A percentile compares a stretch with the other conserved stretches of the same genome.
phyloP scores from a whole-genome alignment of 2,113 vertebrate genomes.

The Pangasianodon gigas region DNA sequence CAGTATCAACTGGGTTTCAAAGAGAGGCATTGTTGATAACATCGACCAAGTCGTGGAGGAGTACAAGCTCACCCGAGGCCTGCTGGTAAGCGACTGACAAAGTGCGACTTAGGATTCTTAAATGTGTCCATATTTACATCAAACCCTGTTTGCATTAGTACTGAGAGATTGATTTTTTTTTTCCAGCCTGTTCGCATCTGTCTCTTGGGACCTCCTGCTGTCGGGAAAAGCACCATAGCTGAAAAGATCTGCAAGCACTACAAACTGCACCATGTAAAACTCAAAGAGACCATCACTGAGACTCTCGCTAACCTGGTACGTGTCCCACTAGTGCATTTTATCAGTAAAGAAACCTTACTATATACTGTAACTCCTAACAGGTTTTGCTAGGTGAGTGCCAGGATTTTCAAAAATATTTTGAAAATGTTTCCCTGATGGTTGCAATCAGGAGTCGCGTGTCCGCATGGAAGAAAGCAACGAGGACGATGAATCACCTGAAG shows the following conservation, averaged over 20 bases:
- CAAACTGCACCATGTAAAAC: conserved; percentile 81
- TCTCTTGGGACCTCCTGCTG: conserved; percentile 86
- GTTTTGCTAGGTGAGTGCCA: background rate
- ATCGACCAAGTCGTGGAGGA: conserved; percentile 78
- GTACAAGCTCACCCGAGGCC: conserved; percentile 78
- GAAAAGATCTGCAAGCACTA: conserved; percentile 80
- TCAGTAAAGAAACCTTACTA: background rate
- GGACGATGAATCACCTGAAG: conserved; percentile 64
- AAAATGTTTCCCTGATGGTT: background rate
- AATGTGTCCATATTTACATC: background rate
- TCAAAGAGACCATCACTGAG: conserved; percentile 78
- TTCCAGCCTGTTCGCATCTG: conserved; percentile 84
- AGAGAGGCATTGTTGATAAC: conserved; percentile 83
- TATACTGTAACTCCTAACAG: background rate
- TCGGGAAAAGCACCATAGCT: conserved; percentile 83
- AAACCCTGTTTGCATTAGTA: background rate
- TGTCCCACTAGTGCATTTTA: conserved; percentile 2
- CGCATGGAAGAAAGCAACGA: conserved; percentile 55
- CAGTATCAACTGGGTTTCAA: conserved; percentile 81
- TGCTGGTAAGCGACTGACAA: conserved; percentile 77
- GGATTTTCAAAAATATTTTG: background rate
- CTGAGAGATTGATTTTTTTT: background rate
- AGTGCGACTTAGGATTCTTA: background rate
- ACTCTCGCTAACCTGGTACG: conserved; percentile 80
- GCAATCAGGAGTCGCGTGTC: conserved; percentile 59